phyloP scores from a whole-genome alignment of 2,888 invertebrate species.

The Synanthedon andrenaeformis region DNA sequence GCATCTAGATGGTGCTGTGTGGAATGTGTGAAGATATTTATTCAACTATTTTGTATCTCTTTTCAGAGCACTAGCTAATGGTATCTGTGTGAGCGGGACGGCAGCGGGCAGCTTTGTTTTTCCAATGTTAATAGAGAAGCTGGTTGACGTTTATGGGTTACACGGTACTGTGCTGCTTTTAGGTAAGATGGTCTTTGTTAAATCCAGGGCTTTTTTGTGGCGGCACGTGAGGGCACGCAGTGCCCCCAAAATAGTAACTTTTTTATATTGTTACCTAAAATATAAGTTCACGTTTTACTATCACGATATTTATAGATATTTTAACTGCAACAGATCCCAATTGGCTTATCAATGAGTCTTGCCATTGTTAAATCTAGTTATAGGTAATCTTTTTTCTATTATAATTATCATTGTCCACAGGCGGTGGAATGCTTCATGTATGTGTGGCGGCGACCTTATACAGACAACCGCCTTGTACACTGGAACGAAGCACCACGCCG shows the following conservation, averaged over 20 bases:
- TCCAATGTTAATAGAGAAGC: slow-evolving; percentile 78
- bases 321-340: no score
- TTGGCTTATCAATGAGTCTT: no score
- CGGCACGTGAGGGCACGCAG: no score
- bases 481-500: slow-evolving; percentile 18
- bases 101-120: slow-evolving; percentile 84
- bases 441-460: slow-evolving; percentile 79
- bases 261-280: no score
- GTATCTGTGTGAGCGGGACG: slow-evolving; percentile 84
- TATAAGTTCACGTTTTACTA: no score
- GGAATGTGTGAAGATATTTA: no score
- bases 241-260: no score
- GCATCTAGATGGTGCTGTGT: no score
- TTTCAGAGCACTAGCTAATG: slow-evolving; percentile 79
- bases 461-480: slow-evolving; percentile 61
- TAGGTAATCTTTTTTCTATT: no score
- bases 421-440: slow-evolving; percentile 81
- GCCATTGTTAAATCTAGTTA: no score
- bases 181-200: slow-evolving; percentile 33
- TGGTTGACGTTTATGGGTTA: slow-evolving; percentile 78
- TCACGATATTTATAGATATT: no score
- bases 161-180: slow-evolving; percentile 78
- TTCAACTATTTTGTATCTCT: neutral
- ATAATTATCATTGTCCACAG: slow-evolving; percentile 15
- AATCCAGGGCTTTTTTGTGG: no score